These are phyloP conservation scores for Fregata magnificens DNA, from an alignment of 2,113 vertebrate species.

Conservation along the genomic window DNA sequence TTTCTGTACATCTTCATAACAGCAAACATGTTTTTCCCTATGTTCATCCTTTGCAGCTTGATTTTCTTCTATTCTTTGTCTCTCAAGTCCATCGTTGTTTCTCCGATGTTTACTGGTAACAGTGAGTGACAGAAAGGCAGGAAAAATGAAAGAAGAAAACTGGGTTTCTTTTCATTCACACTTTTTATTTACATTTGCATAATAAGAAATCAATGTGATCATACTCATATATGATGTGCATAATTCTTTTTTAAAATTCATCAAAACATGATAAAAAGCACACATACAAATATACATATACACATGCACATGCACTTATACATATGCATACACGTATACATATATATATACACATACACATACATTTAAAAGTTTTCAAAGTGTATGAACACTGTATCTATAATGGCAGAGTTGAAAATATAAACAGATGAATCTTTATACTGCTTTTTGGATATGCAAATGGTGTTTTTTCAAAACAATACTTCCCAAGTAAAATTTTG, in stretches of 20 bases:
- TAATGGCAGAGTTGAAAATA: not conserved
- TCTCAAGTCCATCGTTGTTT: not conserved
- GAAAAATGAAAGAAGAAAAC: not conserved
- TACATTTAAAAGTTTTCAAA: not conserved
- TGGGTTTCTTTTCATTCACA: fast-evolving
- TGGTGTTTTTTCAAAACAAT: not conserved
- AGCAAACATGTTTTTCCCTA: not conserved
- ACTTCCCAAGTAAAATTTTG: not conserved
- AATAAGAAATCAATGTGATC: not conserved
- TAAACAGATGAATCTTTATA: not conserved
- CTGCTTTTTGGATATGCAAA: not conserved
- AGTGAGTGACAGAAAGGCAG: not conserved
- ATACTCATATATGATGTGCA: not conserved
- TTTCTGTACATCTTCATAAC: not conserved
- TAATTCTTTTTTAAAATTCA: not conserved
- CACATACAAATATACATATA: not conserved
- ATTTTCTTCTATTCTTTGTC: not conserved
- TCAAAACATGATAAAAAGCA: not conserved
- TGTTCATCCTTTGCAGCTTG: not conserved
- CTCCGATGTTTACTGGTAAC: not conserved
- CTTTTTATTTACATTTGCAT: not conserved
- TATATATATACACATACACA: no score
- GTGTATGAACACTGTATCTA: not conserved
- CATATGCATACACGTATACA: not conserved
- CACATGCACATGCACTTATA: not conserved